Conservation (phyloP, 2,888 invertebrate genomes). For the Coelopa pilipes region DNA sequence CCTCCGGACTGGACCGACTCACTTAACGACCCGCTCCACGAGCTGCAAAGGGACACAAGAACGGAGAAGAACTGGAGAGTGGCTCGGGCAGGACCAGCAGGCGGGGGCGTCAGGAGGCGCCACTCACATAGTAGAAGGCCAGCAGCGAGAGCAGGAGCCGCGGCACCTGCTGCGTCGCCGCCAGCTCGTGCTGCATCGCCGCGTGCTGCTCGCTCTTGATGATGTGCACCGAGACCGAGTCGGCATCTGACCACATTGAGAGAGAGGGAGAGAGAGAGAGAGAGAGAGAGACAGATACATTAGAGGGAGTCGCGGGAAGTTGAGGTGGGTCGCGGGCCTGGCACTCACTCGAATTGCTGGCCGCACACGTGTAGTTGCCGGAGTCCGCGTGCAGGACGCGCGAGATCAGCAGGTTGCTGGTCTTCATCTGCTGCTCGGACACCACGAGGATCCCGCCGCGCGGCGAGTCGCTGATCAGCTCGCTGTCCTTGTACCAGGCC, state of each 20-base stretch:
- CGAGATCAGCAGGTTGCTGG: slow-evolving; percentile 85
- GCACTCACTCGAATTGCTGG: slow-evolving; percentile 77
- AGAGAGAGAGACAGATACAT: slow-evolving; percentile 6
- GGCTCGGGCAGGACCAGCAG: not conserved
- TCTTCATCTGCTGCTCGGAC: slow-evolving; percentile 86
- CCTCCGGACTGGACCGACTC: slow-evolving; percentile 29
- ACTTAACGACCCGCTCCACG: slow-evolving; percentile 50
- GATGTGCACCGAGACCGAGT: slow-evolving; percentile 85
- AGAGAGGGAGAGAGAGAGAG: not conserved
- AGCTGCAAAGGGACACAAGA: slow-evolving; percentile 41
- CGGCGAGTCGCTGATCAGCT: slow-evolving; percentile 85
- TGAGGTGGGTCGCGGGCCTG: no score
- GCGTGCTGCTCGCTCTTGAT: slow-evolving; percentile 80
- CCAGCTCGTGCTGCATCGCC: slow-evolving; percentile 71
- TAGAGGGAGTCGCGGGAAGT: not conserved
- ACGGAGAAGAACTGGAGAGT: not conserved
- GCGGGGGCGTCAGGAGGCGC: no score
- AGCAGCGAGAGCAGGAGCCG: slow-evolving; percentile 56
- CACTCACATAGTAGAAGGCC: slow-evolving; percentile 49
- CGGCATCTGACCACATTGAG: slow-evolving; percentile 72
- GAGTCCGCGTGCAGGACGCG: slow-evolving; percentile 71
- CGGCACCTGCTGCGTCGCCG: slow-evolving; percentile 58
- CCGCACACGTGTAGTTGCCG: slow-evolving; percentile 91
- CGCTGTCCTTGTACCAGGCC: slow-evolving; percentile 85
- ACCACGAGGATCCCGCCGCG: slow-evolving; percentile 88